These are phyloP conservation scores for Lepidochrysops patricia DNA, from an alignment of 2,888 invertebrate genomes.

Conservation along the genomic window DNA sequence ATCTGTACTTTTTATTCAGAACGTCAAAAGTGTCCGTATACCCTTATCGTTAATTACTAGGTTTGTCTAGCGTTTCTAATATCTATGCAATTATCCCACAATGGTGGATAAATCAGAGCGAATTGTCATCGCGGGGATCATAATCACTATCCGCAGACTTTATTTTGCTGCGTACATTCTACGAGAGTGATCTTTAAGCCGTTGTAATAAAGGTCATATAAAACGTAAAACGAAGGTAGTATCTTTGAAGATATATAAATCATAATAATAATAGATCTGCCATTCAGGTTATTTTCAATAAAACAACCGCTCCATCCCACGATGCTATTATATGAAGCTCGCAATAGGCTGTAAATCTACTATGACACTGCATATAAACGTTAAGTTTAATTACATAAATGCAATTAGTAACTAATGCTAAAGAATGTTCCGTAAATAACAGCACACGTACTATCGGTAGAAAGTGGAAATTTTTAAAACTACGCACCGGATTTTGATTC, in stretches of 20 bases:
- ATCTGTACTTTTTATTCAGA: too few species aligned
- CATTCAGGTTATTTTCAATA: not conserved
- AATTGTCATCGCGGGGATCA: slow-evolving; percentile 1
- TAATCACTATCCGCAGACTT: not conserved
- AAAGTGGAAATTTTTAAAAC: too few species aligned
- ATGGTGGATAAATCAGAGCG: slow-evolving; percentile 5
- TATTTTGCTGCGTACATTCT: too few species aligned
- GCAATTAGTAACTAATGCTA: too few species aligned
- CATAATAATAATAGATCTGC: not conserved
- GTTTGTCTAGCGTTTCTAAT: slow-evolving; percentile 1
- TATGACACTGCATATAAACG: not conserved
- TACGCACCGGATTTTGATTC: too few species aligned
- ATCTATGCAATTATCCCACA: not conserved
- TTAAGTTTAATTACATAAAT: too few species aligned
- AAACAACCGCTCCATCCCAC: not conserved
- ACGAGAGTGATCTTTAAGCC: too few species aligned
- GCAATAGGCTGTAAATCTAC: not conserved
- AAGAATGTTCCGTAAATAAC: not conserved
- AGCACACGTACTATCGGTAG: not conserved
- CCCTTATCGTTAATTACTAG: not conserved
- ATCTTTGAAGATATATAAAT: not conserved
- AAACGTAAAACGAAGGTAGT: too few species aligned
- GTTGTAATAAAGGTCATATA: too few species aligned
- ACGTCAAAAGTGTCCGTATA: not conserved
- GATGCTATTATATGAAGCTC: not conserved